These are phyloP conservation scores for Mesoclemmys tuberculata DNA, from an alignment of 2,113 vertebrate genomes.

Conservation along the genomic window DNA sequence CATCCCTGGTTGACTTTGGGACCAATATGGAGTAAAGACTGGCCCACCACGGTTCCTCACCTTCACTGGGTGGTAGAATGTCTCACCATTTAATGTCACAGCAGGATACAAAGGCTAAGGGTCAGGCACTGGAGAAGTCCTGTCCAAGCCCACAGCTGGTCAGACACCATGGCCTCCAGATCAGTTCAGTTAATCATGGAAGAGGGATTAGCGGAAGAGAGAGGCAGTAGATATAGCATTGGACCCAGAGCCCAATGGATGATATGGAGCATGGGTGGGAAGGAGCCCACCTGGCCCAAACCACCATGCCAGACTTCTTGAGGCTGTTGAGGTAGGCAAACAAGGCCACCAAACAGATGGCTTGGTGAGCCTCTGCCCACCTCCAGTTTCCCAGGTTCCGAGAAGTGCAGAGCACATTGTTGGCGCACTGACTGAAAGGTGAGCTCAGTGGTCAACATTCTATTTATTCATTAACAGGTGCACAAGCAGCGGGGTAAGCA, in stretches of 20 bases:
- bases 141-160: not conserved
- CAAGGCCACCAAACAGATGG: not conserved
- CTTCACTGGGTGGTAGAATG: not conserved
- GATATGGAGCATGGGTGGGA: not conserved
- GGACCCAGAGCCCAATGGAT: not conserved
- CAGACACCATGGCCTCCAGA: not conserved
- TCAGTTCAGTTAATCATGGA: not conserved
- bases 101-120: not conserved
- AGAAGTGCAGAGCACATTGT: no score
- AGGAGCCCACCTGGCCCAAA: no score
- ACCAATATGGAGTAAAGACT: not conserved
- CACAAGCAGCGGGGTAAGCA: no score
- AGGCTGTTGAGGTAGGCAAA: not conserved
- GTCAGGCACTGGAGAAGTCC: not conserved
- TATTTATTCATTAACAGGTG: no score
- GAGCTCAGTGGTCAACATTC: no score
- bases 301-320: not conserved
- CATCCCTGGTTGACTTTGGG: not conserved
- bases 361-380: not conserved
- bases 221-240: no score
- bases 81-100: not conserved
- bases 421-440: no score
- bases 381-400: not conserved
- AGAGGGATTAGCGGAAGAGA: not conserved
- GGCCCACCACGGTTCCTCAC: not conserved